Percentiles rank a stretch among this genome's conserved stretches.
These are phyloP conservation scores for Drosophila conformis DNA, from an alignment of 2,888 invertebrate species.

Conservation along the genomic window DNA sequence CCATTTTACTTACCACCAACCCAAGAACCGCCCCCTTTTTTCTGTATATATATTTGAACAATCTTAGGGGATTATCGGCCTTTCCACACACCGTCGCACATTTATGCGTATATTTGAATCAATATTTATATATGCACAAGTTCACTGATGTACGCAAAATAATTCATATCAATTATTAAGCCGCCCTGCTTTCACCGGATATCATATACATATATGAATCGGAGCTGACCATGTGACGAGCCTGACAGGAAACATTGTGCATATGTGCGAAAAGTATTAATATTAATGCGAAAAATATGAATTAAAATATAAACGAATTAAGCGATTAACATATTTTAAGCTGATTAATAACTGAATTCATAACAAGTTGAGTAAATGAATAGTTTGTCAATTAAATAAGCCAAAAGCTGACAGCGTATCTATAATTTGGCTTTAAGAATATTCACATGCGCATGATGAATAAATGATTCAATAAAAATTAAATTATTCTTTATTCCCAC, in stretches of 20 bases:
- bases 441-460: not conserved
- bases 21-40: constrained; percentile 1
- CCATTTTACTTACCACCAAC: constrained; percentile 1
- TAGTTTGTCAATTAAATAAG: not conserved
- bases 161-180: constrained; percentile 15
- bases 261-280: constrained; percentile 21
- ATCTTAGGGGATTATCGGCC: constrained; percentile 71
- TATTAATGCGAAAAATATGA: constrained; percentile 6
- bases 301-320: constrained; percentile 34
- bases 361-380: not conserved
- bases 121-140: not conserved
- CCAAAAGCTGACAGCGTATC: not conserved
- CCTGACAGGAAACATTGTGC: constrained; percentile 6
- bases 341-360: not conserved
- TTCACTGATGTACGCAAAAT: constrained; percentile 1
- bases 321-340: constrained; percentile 5
- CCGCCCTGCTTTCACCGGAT: constrained; percentile 31
- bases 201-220: constrained; percentile 33
- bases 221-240: constrained; percentile 39
- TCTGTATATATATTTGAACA: constrained; percentile 45
- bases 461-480: not conserved
- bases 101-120: constrained; percentile 3
- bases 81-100: constrained; percentile 20
- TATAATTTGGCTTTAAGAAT: not conserved
- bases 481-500: not conserved